These are phyloP conservation scores for Sceloporus undulatus DNA, from an alignment of 2,113 vertebrate species.

Conservation along the genomic window DNA sequence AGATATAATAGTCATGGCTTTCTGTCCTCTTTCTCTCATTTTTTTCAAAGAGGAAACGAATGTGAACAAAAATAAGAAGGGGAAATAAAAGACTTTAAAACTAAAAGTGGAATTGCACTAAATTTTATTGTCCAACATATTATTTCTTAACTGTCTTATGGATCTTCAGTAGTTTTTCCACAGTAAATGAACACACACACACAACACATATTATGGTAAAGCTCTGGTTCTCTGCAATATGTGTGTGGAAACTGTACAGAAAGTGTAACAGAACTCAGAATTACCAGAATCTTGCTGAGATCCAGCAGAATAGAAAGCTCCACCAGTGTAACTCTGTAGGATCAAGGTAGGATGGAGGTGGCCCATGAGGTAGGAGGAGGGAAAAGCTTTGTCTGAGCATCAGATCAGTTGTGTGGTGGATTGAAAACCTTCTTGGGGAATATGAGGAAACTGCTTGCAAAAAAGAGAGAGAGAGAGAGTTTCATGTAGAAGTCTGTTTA, in stretches of 20 bases:
- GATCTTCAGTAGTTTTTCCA: neutral
- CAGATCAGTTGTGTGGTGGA: too few species aligned
- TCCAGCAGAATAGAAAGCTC: too few species aligned
- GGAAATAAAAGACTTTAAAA: slow-evolving; percentile 27
- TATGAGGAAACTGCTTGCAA: too few species aligned
- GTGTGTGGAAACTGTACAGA: neutral
- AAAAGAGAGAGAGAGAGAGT: too few species aligned
- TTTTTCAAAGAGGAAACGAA: slow-evolving; percentile 52
- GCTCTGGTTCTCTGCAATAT: neutral
- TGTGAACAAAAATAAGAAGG: slow-evolving; percentile 44
- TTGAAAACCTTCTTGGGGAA: too few species aligned
- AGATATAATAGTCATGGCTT: slow-evolving; percentile 66
- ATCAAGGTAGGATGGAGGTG: too few species aligned
- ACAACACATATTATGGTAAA: neutral
- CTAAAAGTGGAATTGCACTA: neutral
- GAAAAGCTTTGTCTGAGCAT: too few species aligned
- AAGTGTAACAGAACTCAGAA: neutral
- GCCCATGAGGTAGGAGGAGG: too few species aligned
- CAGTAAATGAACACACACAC: neutral
- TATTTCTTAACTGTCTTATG: neutral
- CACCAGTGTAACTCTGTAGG: too few species aligned
- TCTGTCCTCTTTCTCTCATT: slow-evolving; percentile 63
- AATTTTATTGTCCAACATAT: neutral
- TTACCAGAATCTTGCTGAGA: too few species aligned
- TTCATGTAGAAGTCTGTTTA: too few species aligned